Evolutionary conservation across 2,113 vertebrate species (phyloP).

Genomic region (Monopterus albus): DNA sequence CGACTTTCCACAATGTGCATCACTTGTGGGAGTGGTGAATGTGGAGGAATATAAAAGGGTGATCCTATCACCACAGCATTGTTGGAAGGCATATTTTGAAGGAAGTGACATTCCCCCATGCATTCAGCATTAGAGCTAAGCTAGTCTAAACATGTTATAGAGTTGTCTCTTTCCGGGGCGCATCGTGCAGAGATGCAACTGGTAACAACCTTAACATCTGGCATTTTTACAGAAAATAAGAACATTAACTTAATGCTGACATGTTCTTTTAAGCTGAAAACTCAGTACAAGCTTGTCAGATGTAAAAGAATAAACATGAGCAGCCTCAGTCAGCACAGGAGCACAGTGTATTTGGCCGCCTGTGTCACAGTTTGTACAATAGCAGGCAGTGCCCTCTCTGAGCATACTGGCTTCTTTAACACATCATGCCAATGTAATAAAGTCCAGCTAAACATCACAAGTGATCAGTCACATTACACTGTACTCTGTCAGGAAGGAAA

Average conservation of each 20-base stretch:
- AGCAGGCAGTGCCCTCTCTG: slow-evolving; percentile 17
- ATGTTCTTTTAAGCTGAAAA: slow-evolving; percentile 10
- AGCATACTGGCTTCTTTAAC: slow-evolving; percentile 31
- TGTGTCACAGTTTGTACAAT: too few relatives aligned
- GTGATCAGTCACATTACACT: background rate
- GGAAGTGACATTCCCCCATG: background rate
- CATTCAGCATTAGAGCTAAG: too few relatives aligned
- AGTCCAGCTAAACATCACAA: background rate
- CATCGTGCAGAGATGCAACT: background rate
- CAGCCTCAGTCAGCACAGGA: slow-evolving; percentile 2
- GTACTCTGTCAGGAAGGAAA: background rate
- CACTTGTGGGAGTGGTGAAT: background rate
- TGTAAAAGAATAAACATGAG: background rate
- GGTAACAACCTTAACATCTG: background rate
- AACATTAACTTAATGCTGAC: background rate
- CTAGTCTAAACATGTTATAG: background rate
- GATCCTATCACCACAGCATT: background rate
- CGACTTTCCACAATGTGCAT: background rate
- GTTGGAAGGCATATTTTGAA: background rate
- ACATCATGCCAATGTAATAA: slow-evolving; percentile 6
- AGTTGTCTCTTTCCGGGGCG: background rate
- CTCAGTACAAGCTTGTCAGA: slow-evolving; percentile 12
- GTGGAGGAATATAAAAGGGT: background rate
- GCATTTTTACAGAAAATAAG: slow-evolving; percentile 3
- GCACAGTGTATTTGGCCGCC: slow-evolving; percentile 22